Base-by-base conservation (phyloP, 2,888 invertebrate species). In the Leuctra nigra region DNA sequence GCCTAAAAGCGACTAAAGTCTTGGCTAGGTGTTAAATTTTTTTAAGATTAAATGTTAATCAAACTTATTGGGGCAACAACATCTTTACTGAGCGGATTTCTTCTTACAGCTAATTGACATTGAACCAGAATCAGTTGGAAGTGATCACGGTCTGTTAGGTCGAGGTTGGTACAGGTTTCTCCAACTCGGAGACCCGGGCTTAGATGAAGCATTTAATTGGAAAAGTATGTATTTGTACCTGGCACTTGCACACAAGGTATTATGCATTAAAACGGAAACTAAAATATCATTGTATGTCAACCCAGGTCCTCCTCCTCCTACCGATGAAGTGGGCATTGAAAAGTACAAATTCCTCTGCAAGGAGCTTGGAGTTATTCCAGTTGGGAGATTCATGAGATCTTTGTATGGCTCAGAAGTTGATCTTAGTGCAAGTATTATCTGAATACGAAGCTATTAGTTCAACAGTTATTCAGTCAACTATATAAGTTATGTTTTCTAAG, bases 161-260 rank as follows among this genome's bases (percentile, higher is more conserved):
- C 18, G 24, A 29, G 76, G 76, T 2, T 73, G 78, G 23, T 79
- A 78, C 57, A 71, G 66, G 50, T 72, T 73, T 64, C 72, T 73
- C 2, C 68, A 68, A 13, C 53, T 71, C 4, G 64, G 65, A 52
- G 70, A 74, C 65, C 73, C 73, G 13, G 73, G 72, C 47, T 67
- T 73, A 36, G 69, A 71, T 46, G 66, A 66, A n/a, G 70, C 69
- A 13, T 55, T 24, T 23, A 24, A 16, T 47, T 41, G 3, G 14
- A 36, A 14, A 16, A 11, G 50, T 50, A 29, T 14, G 50, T 35
- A 25, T 47, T 3, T 23, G n/a, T 33, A 48, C n/a, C n/a, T 4
- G 14, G 38, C 4, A n/a, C 4, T 9, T n/a, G 16, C 4, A 14
- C 38, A n/a, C 11, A 33, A 9, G 14, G n/a, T n/a, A n/a, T n/a